phyloP scores from a whole-genome alignment of 2,113 vertebrate genomes.

The Amphiprion percula region DNA sequence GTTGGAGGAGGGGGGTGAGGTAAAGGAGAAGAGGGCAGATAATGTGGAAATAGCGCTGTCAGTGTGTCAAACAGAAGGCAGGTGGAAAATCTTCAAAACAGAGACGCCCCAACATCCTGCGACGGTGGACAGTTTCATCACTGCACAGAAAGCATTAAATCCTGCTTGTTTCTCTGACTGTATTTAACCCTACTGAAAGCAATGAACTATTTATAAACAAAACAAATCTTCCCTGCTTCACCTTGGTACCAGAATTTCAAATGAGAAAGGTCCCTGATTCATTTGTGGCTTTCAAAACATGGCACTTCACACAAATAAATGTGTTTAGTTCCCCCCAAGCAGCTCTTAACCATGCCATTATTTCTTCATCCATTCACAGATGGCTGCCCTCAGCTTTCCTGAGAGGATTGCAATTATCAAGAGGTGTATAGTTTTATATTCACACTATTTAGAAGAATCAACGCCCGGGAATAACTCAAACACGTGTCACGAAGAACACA shows the following conservation, averaged over 20 bases:
- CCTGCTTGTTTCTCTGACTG: conserved; percentile 13
- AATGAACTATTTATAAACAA: conserved; percentile 40
- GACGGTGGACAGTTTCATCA: conserved; percentile 41
- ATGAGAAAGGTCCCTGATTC: conserved; percentile 45
- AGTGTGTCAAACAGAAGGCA: conserved; percentile 58
- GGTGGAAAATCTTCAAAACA: conserved; percentile 60
- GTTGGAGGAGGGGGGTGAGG: neutral
- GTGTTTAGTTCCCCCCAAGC: conserved; percentile 66
- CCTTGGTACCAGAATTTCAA: conserved; percentile 41
- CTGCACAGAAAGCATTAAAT: conserved; percentile 23
- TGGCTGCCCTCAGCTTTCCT: conserved; percentile 66
- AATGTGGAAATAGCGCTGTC: conserved; percentile 68
- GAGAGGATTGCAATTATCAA: conserved; percentile 75
- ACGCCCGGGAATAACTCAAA: conserved; percentile 44
- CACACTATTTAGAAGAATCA: conserved; percentile 65
- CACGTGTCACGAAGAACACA: conserved; percentile 44
- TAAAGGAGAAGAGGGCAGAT: conserved; percentile 50
- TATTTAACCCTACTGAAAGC: conserved; percentile 39
- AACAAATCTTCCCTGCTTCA: conserved; percentile 22
- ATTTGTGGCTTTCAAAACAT: conserved; percentile 51
- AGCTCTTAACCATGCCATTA: conserved; percentile 72
- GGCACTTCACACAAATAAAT: conserved; percentile 66
- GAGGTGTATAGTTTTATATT: conserved; percentile 65
- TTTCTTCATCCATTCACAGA: conserved; percentile 76
- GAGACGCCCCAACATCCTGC: conserved; percentile 24